Evolutionary conservation across 1,140 invertebrate species (phyloP), one percentile per base, ranked within the genome.

Genomic region (Trachymyrmex septentrionalis): DNA sequence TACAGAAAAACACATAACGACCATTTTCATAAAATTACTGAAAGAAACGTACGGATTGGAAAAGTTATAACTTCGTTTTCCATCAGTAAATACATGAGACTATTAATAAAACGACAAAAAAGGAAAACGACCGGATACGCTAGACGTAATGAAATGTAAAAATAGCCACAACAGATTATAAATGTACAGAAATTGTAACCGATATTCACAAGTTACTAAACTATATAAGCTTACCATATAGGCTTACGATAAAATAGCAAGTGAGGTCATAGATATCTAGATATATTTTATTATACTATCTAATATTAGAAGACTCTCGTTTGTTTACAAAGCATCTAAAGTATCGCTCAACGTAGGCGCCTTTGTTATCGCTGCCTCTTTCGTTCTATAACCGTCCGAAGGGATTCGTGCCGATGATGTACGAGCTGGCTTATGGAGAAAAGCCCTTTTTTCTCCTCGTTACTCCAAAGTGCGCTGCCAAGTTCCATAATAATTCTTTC

Each of bases 401-500:
- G 87, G 85, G 92, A 91, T 91, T 91, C 85, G 88, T 80, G 71
- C 71, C 85, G 88, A 90, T 92, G 91, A 92, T 92, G 88, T 93
- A 92, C 89, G 87, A 91, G 89, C 91, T 88, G 57, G 90, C 91
- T 90, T 91, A 88, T 86, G 81, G 87, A 90, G 86, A 78, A 87
- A 92, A 88, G 88, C 91, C 88, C 91, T 90, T 90, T 92, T 92
- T 90, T 91, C 78, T 86, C 91, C 88, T 93, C 90, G 90, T 92
- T 93, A 92, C 84, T 88, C 85, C 38, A 87, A 92, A 91, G 87
- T 91, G 87, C 76, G 87, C 89, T 86, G 84, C 88, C 86, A 92
- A 91, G 85, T 92, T 92, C 89, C 57, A 89, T 92, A 92, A 92
- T 93, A 93, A 93, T 93, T 93, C 92, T 92, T 91, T 92, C 84